Conservation (phyloP, 2,888 invertebrate species). For the Cephus pygmeus region DNA sequence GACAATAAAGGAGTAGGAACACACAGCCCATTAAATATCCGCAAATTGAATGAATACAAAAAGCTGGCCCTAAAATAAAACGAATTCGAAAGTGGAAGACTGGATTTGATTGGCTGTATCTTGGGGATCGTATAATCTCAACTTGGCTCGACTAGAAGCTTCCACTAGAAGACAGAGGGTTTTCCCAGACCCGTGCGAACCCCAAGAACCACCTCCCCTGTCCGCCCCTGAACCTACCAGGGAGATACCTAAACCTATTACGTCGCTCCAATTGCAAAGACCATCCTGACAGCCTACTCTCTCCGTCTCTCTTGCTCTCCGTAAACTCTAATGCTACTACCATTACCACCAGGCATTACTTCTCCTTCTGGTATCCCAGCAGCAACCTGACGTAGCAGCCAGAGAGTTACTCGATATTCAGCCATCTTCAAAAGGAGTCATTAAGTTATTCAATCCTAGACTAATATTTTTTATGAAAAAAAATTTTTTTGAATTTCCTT, state of each 20-base stretch:
- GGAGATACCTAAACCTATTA: background rate
- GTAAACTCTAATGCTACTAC: background rate
- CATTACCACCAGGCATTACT: background rate
- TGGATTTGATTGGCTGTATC: slow-evolving; percentile 20
- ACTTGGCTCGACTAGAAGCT: background rate
- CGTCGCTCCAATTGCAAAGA: background rate
- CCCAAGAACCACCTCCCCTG: background rate
- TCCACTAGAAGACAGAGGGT: background rate
- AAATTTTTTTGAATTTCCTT: no score
- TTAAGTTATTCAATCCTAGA: background rate
- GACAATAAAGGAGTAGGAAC: background rate
- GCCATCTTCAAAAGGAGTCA: background rate
- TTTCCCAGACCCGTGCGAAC: background rate
- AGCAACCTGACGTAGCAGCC: background rate
- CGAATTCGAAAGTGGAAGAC: slow-evolving; percentile 12
- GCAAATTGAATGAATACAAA: slow-evolving; percentile 3
- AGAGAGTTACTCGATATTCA: background rate
- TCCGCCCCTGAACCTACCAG: background rate
- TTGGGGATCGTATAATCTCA: slow-evolving; percentile 13
- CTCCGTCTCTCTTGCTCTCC: no score
- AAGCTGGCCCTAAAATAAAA: slow-evolving; percentile 14
- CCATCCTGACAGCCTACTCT: background rate
- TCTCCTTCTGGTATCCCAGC: background rate
- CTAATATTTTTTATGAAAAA: no score
- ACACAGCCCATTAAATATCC: background rate